These are phyloP conservation scores for Podotricha telesiphe DNA, from an alignment of 2,888 invertebrate genomes.

Conservation along the genomic window DNA sequence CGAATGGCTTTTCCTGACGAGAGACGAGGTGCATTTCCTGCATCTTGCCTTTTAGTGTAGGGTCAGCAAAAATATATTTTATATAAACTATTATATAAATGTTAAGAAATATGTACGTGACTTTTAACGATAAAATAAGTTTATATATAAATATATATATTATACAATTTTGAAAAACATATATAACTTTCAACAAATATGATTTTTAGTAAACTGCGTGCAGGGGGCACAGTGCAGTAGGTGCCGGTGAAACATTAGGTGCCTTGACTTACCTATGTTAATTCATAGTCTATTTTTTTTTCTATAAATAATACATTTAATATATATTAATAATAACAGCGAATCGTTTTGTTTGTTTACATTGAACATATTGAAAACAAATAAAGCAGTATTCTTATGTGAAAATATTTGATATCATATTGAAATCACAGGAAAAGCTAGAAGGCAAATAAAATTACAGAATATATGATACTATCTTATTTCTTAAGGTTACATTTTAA, in stretches of 20 bases:
- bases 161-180: no score
- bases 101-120: background rate
- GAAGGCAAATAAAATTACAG: conserved; percentile 13
- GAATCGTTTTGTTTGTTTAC: background rate
- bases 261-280: background rate
- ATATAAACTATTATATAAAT: background rate
- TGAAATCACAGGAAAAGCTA: conserved; percentile 1
- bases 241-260: no score
- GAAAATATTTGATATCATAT: background rate
- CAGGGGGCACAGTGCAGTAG: no score
- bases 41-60: conserved; percentile 56
- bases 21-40: conserved; percentile 72
- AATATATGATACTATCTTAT: conserved; percentile 11
- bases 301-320: background rate
- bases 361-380: background rate
- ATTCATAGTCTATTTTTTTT: background rate
- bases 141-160: no score
- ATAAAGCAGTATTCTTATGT: conserved; percentile 8
- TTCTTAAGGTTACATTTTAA: conserved; percentile 18
- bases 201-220: no score
- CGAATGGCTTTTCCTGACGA: conserved; percentile 61
- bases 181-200: no score
- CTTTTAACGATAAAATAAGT: background rate
- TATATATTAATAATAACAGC: no score
- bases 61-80: conserved; percentile 53